A percentile compares a stretch with the other conserved stretches of the same genome.
These are phyloP conservation scores for Invenusta paracnida DNA, from an alignment of 2,888 invertebrate genomes.

Conservation along the genomic window DNA sequence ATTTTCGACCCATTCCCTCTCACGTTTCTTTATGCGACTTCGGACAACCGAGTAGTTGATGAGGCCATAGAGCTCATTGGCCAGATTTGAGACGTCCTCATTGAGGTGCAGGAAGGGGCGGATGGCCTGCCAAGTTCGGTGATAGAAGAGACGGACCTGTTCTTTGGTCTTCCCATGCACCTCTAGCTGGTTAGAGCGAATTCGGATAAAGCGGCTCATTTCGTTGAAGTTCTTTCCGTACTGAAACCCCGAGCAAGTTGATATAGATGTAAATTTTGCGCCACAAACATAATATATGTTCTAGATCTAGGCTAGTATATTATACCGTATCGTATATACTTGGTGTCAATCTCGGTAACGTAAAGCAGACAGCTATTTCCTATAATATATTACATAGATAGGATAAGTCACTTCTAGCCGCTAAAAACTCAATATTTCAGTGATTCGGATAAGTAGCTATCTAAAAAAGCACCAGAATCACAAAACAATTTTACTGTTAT, in stretches of 20 bases:
- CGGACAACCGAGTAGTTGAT: conserved; percentile 42
- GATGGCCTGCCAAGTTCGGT: conserved; percentile 42
- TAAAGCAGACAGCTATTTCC: too few species aligned
- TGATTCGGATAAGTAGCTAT: too few species aligned
- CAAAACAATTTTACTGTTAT: too few species aligned
- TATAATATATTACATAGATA: too few species aligned
- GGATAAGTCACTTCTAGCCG: too few species aligned
- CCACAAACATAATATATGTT: too few species aligned
- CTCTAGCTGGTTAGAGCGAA: conserved; percentile 2
- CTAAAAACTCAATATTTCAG: too few species aligned
- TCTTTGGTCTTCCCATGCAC: conserved; percentile 36
- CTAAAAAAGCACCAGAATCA: too few species aligned
- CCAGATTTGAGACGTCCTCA: conserved; percentile 26
- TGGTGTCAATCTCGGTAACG: too few species aligned
- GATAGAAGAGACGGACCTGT: conserved; percentile 40
- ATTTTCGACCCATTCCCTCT: neutral
- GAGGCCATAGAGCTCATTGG: conserved; percentile 34
- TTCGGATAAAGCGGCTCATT: conserved; percentile 40
- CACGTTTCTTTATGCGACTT: conserved; percentile 33
- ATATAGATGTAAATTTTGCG: too few species aligned
- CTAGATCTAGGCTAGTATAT: too few species aligned
- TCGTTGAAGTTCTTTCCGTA: conserved; percentile 43
- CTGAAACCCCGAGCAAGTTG: neutral
- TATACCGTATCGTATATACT: too few species aligned
- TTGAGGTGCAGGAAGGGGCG: conserved; percentile 30